Evolutionary conservation across 2,797 vertebrate species (phyloP).

Genomic region (Pempheris klunzingeri): DNA sequence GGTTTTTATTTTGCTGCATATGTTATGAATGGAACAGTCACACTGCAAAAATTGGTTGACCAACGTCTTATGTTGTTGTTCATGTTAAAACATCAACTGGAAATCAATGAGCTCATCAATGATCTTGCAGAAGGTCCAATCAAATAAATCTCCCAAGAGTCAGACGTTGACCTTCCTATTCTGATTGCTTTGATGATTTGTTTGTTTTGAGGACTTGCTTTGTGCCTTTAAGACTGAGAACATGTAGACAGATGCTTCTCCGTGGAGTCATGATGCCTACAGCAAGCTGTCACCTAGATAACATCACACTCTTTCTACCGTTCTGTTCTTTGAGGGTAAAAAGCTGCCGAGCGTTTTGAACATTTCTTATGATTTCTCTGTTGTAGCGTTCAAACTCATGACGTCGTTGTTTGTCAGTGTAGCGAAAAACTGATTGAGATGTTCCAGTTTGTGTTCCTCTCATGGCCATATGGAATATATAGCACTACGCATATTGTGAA

Average conservation of each 20-base stretch:
- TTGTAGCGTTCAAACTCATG: conserved; percentile 6
- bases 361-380: conserved; percentile 19
- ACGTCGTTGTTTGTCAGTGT: conserved; percentile 36
- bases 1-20: background rate
- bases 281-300: conserved; percentile 61
- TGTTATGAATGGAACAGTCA: background rate
- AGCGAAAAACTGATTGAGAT: conserved; percentile 44
- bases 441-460: conserved; percentile 44
- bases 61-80: conserved; percentile 10
- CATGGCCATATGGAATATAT: conserved; percentile 61
- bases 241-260: conserved; percentile 54
- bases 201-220: conserved; percentile 38
- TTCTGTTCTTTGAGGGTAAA: conserved; percentile 22
- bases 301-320: conserved; percentile 32
- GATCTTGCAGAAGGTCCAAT: conserved; percentile 16
- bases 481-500: conserved; percentile 62
- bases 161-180: background rate
- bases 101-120: conserved; percentile 41
- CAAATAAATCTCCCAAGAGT: conserved; percentile 15
- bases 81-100: conserved; percentile 27
- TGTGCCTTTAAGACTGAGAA: conserved; percentile 28
- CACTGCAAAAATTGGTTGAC: background rate
- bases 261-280: conserved; percentile 40
- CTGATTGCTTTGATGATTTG: conserved; percentile 23
- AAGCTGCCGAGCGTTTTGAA: conserved; percentile 10